phyloP scores from a whole-genome alignment of 2,888 invertebrate species.

The Thysanoteuthis rhombus region DNA sequence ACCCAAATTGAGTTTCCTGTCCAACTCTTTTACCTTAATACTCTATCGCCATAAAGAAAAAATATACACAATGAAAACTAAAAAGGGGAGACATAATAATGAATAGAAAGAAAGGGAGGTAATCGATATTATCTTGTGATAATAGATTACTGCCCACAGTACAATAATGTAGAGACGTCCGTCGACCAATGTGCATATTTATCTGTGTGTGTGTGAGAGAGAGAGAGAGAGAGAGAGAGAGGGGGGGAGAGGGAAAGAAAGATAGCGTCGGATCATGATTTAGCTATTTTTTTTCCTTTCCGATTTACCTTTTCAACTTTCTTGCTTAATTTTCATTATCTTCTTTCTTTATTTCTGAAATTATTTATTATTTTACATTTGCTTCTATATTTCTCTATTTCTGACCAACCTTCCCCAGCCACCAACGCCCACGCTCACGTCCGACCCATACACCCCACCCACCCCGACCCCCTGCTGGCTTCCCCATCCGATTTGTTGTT shows the following conservation, averaged over 20 bases:
- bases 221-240: not conserved
- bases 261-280: too few species aligned
- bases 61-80: not conserved
- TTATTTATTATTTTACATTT: not conserved
- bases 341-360: not conserved
- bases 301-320: too few species aligned
- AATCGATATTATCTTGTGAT: not conserved
- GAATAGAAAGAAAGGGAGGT: not conserved
- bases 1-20: not conserved
- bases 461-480: too few species aligned
- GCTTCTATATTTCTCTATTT: not conserved
- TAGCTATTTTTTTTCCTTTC: too few species aligned
- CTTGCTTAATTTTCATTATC: too few species aligned
- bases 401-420: too few species aligned
- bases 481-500: not conserved
- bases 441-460: too few species aligned
- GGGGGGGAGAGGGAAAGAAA: not conserved
- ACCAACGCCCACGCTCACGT: too few species aligned
- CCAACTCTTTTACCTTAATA: not conserved
- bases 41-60: not conserved
- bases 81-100: not conserved
- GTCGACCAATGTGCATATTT: not conserved
- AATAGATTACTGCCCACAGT: not conserved
- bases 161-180: not conserved
- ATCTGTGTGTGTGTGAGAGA: not conserved